Conservation (phyloP, 2,888 invertebrate genomes). For the Coleophora deauratella region DNA sequence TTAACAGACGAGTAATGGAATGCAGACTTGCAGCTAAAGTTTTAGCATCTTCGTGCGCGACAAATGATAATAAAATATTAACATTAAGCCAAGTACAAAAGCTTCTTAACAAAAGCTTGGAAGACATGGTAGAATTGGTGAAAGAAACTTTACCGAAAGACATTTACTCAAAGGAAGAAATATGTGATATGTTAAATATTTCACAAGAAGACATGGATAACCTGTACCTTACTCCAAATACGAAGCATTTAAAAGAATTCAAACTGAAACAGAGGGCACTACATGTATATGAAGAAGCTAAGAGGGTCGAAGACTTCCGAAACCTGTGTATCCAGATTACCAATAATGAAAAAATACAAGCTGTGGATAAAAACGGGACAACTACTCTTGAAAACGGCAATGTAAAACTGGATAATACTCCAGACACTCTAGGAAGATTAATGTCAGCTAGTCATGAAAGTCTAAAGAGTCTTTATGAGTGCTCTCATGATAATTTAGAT, state of each 20-base stretch:
- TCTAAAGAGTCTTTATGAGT: slow-evolving; percentile 89
- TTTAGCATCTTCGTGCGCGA: slow-evolving; percentile 38
- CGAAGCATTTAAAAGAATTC: slow-evolving; percentile 79
- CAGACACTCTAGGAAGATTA: slow-evolving; percentile 80
- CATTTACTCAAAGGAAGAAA: slow-evolving; percentile 80
- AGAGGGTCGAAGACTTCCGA: slow-evolving; percentile 86
- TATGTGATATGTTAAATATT: slow-evolving; percentile 75
- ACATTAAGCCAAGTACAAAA: slow-evolving; percentile 85
- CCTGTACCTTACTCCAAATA: slow-evolving; percentile 62
- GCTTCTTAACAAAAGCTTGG: slow-evolving; percentile 74
- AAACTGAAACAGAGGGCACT: slow-evolving; percentile 89
- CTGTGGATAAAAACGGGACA: slow-evolving; percentile 26
- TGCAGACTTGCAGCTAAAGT: slow-evolving; percentile 94
- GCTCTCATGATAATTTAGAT: slow-evolving; percentile 93
- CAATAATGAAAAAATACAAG: slow-evolving; percentile 30
- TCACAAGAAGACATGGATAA: slow-evolving; percentile 75
- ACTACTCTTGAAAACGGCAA: slow-evolving; percentile 18
- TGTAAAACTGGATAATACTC: slow-evolving; percentile 22
- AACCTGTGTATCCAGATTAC: slow-evolving; percentile 67
- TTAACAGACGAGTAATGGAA: slow-evolving; percentile 94
- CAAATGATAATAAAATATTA: slow-evolving; percentile 77
- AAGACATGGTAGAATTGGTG: slow-evolving; percentile 82
- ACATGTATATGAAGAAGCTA: slow-evolving; percentile 94
- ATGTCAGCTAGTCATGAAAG: slow-evolving; percentile 94
- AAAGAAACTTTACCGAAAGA: slow-evolving; percentile 75